Evolutionary conservation across 2,888 invertebrate species (phyloP), one percentile per base, ranked within the genome.

Genomic region (Cerceris ruficornis): DNA sequence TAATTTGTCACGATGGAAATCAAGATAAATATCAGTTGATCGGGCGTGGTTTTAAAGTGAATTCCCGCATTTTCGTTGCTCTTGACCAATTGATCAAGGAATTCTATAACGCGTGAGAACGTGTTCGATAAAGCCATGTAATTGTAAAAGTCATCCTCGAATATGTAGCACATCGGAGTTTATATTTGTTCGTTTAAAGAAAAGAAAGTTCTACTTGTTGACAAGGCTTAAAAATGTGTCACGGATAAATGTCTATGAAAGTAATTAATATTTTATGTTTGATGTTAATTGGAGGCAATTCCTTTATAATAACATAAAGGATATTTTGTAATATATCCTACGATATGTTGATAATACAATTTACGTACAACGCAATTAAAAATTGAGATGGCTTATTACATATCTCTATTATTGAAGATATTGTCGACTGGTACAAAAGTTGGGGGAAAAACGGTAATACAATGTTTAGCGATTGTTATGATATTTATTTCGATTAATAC

Each of bases 141-240:
- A 58, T 88, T 91, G 46, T 87, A 84, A 28, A 94, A 94, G 55
- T 96, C 94, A 60, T 94, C 95, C 69, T 96, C 93, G 2, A 94
- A 94, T 8, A 96, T 93, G 66, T 94, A 93, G 88, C 96, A 96
- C 54, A 93, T 93, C 0, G 96, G 95, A 87, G 96, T 96, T 46
- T 94, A 90, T 0, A 93, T 93, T 0, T 96, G 96, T 87, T 96
- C 95, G 86, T 96, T 96, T 87, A 95, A 96, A 88, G 96, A 96
- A 0, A 96, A 96, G 90, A 96, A 96, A 0, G 95, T 95, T 62
- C 94, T 93, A 1, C 95, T 94, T 0, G 95, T 95, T 75, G 94
- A 94, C 0, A 94, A 94, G 0, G 95, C 93, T 89, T 95, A 95
- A 65, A 96, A 94, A 85, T 95, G 95, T 0, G 96, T 95, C 1